Percentiles rank a stretch among this genome's conserved stretches.
Conservation (phyloP, 2,113 vertebrate genomes). For the Rhynchopsitta pachyrhyncha region DNA sequence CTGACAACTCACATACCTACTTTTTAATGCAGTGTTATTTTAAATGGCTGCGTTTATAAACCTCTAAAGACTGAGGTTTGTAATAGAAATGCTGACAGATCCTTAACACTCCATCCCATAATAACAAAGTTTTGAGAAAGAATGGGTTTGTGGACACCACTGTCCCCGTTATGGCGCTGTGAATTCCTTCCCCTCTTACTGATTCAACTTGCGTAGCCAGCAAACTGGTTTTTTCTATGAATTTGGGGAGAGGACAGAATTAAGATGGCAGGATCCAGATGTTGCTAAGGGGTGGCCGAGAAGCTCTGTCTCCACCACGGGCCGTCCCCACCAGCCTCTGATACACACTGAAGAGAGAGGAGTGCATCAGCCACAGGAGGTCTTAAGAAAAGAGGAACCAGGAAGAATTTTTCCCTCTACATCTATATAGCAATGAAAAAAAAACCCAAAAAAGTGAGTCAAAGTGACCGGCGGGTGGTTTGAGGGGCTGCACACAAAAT, state of each 20-base stretch:
- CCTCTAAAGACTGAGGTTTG: constrained; percentile 67
- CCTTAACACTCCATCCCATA: constrained; percentile 69
- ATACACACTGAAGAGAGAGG: accelerated
- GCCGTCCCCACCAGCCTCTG: not conserved
- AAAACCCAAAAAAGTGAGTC: not conserved
- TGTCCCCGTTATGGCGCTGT: not conserved
- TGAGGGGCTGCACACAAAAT: not conserved
- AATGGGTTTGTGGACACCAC: constrained; percentile 20
- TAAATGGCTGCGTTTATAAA: constrained; percentile 70
- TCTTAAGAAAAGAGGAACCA: not conserved
- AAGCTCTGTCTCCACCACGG: not conserved
- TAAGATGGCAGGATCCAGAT: not conserved
- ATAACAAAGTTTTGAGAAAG: constrained; percentile 41
- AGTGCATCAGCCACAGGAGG: not conserved
- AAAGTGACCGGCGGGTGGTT: accelerated
- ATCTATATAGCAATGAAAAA: not conserved
- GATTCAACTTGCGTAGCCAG: not conserved
- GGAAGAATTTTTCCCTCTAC: not conserved
- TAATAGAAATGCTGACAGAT: constrained; percentile 73
- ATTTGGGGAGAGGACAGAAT: accelerated
- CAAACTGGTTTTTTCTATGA: not conserved
- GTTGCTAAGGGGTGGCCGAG: not conserved
- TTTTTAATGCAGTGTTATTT: constrained; percentile 71
- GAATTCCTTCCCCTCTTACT: not conserved
- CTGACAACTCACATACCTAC: constrained; percentile 72